Percentiles rank a stretch among this genome's conserved stretches.
Conservation (phyloP, 2,113 vertebrate genomes). For the Sarotherodon lohbergeri region DNA sequence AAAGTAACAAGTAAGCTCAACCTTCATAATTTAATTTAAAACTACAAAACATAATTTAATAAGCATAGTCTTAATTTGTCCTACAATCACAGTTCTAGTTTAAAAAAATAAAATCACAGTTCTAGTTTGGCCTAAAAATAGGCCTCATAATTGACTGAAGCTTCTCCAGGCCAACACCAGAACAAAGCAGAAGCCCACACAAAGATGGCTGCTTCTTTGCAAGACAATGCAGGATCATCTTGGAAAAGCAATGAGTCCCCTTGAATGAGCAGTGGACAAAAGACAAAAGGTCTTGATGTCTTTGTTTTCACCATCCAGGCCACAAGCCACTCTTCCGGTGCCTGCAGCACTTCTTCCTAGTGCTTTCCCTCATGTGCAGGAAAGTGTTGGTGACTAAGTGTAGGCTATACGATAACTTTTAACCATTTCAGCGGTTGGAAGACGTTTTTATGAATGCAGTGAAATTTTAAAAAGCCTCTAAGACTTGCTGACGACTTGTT, state of each 20-base stretch:
- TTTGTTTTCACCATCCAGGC: conserved; percentile 58
- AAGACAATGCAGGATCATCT: conserved; percentile 60
- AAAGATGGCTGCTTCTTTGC: conserved; percentile 53
- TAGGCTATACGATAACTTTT: background rate
- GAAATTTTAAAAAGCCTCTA: background rate
- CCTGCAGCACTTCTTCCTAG: background rate
- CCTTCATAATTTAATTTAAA: background rate
- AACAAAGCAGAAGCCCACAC: conserved; percentile 40
- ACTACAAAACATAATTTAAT: background rate
- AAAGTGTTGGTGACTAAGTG: conserved; percentile 6
- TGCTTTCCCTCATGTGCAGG: background rate
- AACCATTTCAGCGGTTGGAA: background rate
- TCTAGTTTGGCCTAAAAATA: background rate
- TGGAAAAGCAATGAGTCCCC: conserved; percentile 59
- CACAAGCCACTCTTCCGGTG: conserved; percentile 40
- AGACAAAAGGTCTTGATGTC: conserved; percentile 51
- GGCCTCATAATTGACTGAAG: background rate
- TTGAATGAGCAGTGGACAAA: conserved; percentile 57
- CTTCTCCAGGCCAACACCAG: background rate
- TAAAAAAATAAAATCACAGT: background rate
- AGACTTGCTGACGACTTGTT: background rate
- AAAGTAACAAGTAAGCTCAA: background rate
- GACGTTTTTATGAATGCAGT: background rate
- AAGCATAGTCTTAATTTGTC: background rate
- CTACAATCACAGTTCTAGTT: background rate